Conservation (phyloP, 2,113 vertebrate species). For the Probosciger aterrimus region DNA sequence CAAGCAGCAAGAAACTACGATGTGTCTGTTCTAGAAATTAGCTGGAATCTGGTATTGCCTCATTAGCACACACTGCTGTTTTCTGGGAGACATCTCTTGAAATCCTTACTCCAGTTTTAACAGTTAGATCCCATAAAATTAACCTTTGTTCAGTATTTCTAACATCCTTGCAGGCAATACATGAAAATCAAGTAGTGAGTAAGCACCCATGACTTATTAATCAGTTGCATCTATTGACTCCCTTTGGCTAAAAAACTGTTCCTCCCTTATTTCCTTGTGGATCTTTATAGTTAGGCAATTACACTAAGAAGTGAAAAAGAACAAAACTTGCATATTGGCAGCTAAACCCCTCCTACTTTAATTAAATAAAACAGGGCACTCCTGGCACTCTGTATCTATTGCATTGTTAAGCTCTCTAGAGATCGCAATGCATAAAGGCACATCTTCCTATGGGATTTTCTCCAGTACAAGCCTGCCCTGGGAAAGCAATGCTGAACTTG, state of each 20-base stretch:
- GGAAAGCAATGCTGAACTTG: background rate
- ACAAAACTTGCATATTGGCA: background rate
- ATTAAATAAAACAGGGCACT: background rate
- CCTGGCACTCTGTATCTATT: background rate
- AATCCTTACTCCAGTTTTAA: background rate
- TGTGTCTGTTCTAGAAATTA: background rate
- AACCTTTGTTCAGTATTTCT: background rate
- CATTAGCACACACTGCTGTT: background rate
- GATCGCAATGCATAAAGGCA: background rate
- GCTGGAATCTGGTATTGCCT: background rate
- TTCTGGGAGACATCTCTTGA: background rate
- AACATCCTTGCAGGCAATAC: background rate
- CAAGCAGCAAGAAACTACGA: rapidly evolving
- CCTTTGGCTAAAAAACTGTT: background rate
- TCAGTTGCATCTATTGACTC: background rate
- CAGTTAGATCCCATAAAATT: background rate
- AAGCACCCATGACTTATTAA: background rate
- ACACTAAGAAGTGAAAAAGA: background rate
- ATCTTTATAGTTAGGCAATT: background rate
- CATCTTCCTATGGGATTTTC: background rate
- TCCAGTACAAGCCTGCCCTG: background rate
- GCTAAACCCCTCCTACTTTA: background rate
- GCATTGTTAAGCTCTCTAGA: background rate
- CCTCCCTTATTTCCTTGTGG: background rate
- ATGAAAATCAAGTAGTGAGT: background rate